Evolutionary conservation across 2,113 vertebrate genomes (phyloP).

Genomic region (Indri indri): DNA sequence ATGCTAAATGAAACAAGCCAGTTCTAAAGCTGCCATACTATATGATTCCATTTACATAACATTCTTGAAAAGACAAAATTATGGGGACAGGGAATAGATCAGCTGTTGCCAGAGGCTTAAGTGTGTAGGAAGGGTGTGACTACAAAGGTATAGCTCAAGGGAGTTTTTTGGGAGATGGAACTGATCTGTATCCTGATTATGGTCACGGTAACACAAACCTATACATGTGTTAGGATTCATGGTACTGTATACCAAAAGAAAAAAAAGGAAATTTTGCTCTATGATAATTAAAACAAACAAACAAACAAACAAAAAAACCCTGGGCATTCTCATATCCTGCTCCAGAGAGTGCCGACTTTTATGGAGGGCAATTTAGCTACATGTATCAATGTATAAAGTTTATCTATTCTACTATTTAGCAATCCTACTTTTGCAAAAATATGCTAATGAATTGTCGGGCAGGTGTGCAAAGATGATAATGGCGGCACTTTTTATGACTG

Average conservation of each 20-base stretch:
- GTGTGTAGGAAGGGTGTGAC: neutral
- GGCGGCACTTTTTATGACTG: neutral
- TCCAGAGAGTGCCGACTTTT: neutral
- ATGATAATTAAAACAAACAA: neutral
- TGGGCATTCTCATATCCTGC: neutral
- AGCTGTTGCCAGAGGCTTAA: neutral
- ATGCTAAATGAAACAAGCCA: neutral
- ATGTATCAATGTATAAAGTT: neutral
- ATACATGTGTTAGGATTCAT: neutral
- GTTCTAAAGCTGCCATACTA: neutral
- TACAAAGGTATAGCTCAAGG: neutral
- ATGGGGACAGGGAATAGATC: neutral
- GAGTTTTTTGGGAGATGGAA: neutral
- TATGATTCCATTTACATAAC: neutral
- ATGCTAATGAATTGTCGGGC: neutral
- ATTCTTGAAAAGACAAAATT: neutral
- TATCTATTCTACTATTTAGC: neutral
- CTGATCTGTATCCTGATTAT: neutral
- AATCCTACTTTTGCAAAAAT: neutral
- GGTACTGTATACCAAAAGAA: neutral
- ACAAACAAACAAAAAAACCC: neutral
- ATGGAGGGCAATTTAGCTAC: neutral
- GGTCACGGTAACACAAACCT: neutral
- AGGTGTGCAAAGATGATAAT: neutral
- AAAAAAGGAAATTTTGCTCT: neutral